Conservation (phyloP, 2,113 vertebrate genomes). For the Orycteropus afer region DNA sequence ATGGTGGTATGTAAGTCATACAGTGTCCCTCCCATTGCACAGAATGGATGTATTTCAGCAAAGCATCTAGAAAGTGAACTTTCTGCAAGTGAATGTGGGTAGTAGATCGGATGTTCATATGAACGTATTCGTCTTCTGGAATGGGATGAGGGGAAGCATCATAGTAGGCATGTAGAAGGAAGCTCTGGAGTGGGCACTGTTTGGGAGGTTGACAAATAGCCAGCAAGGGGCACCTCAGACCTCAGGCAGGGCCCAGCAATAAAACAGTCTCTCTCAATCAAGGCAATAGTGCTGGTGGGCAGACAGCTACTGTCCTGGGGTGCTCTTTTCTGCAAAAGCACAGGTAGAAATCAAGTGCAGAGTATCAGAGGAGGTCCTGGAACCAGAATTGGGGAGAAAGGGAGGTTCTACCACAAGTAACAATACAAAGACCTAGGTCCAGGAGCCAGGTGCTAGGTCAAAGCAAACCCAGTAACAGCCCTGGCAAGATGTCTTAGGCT, state of each 20-base stretch:
- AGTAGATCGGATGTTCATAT: background rate
- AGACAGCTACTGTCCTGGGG: background rate
- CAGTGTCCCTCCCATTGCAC: background rate
- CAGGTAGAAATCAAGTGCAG: background rate
- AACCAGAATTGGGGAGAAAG: background rate
- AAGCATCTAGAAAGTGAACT: background rate
- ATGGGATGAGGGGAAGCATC: background rate
- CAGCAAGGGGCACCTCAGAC: background rate
- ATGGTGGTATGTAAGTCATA: background rate
- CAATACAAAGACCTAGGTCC: background rate
- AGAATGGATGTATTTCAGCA: background rate
- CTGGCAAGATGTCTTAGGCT: too few species aligned
- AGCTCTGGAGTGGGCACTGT: background rate
- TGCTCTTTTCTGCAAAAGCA: background rate
- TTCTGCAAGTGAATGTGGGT: background rate
- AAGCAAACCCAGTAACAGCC: background rate
- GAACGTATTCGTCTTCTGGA: background rate
- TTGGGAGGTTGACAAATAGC: background rate
- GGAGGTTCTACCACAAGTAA: background rate
- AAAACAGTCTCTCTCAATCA: background rate
- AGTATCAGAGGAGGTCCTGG: background rate
- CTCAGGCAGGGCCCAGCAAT: background rate
- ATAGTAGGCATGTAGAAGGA: background rate
- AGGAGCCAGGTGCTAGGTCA: background rate
- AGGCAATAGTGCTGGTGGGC: background rate